Base-by-base conservation (phyloP, 2,888 invertebrate species). In the Agriotes lineatus region DNA sequence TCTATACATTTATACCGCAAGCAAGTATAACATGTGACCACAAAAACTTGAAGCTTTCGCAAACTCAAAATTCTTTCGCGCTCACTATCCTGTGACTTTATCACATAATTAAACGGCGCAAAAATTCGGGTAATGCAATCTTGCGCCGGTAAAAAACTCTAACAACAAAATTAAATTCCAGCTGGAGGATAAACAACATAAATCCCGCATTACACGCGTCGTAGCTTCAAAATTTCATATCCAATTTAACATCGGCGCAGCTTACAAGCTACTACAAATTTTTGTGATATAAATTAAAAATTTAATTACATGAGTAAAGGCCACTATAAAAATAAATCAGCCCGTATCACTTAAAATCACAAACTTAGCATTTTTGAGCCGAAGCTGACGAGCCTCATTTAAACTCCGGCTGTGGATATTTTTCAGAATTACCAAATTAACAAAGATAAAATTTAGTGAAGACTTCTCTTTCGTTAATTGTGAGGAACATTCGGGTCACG, bases 381-480 rank as follows among this genome's bases (percentile, higher is more conserved):
- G 45, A 42, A 50, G 37, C 60, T 37, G 66, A 42, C 57, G 37
- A 44, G 66, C 35, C 62, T 70, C 66, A 72, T 72, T 72, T 72
- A 70, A 67, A 70, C 3, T 45, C 22, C 14, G 58, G 16, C 33
- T 54, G 18, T 50, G 64, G 56, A 35, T 66, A 60, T 58, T 72
- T 67, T 64, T 59, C 18, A 50, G 63, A 61, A 68, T 70, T 62
- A 72, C 72, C 72, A 70, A 72, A 72, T 72, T 72, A 72, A 70
- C 72, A 57, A 50, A 64, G 70, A 64, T 72, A 61, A 72, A 72
- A 70, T 72, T 72, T 72, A 70, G 70, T 70, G 67, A 59, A 48
- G 69, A 35, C 68, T 70, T 70, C 68, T 72, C 59, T 68, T 70
- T 58, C 61, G 72, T 72, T 72, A 72, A 72, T 72, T 72, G 72